Evolutionary conservation across 2,113 vertebrate genomes (phyloP).

Genomic region (Reinhardtius hippoglossoides): DNA sequence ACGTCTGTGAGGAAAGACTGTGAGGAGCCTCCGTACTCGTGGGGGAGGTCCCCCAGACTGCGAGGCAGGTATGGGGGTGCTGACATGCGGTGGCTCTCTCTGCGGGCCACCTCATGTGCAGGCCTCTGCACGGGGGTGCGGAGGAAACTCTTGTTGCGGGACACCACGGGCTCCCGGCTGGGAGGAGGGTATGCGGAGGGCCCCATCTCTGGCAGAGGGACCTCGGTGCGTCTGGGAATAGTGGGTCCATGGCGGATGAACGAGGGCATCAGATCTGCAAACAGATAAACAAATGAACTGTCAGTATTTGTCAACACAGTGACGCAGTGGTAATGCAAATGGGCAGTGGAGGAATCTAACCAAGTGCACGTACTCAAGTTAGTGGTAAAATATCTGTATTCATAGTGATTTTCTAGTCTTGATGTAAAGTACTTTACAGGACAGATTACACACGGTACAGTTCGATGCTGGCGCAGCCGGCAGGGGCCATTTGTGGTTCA

Average conservation of each 20-base stretch:
- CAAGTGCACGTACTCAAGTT: no score
- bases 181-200: conserved; percentile 81
- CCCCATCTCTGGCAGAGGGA: conserved; percentile 87
- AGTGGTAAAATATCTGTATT: no score
- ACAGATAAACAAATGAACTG: not conserved
- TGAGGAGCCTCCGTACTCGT: conserved; percentile 90
- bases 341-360: no score
- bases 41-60: conserved; percentile 88
- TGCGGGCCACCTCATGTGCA: conserved; percentile 88
- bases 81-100: conserved; percentile 94
- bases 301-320: conserved; percentile 16
- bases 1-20: conserved; percentile 91
- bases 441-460: no score
- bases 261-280: conserved; percentile 95
- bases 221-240: conserved; percentile 92
- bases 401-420: no score
- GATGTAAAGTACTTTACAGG: not conserved
- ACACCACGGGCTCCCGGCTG: conserved; percentile 83
- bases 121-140: conserved; percentile 87
- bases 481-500: no score
- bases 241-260: conserved; percentile 99
- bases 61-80: conserved; percentile 91
- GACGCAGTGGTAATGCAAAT: not conserved
- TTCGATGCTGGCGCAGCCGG: no score
- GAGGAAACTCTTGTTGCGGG: conserved; percentile 92